Evolutionary conservation across 1,140 invertebrate species (phyloP).

Genomic region (Dufourea novaeangliae): DNA sequence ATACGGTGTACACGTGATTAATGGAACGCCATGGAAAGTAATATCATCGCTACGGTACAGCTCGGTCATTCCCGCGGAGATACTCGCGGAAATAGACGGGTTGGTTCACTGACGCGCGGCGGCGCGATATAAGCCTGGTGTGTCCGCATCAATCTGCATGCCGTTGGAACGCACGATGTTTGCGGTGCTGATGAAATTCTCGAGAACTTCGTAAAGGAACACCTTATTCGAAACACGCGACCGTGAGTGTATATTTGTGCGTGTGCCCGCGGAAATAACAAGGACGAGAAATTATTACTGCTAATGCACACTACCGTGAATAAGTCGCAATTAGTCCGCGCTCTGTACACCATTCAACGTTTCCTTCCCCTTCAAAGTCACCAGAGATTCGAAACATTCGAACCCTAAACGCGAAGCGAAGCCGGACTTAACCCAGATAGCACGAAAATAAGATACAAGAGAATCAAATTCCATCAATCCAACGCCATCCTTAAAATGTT

Average conservation of each 20-base stretch:
- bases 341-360: too few relatives aligned
- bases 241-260: too few relatives aligned
- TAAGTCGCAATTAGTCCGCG: too few relatives aligned
- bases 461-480: too few relatives aligned
- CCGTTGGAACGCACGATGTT: not conserved
- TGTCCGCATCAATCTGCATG: slow-evolving; percentile 36
- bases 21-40: slow-evolving; percentile 42
- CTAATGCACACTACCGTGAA: too few relatives aligned
- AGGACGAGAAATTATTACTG: not conserved
- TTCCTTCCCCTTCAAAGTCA: too few relatives aligned
- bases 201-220: not conserved
- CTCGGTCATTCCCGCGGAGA: slow-evolving; percentile 27
- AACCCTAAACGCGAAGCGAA: too few relatives aligned
- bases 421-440: too few relatives aligned
- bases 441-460: too few relatives aligned
- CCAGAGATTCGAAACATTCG: too few relatives aligned
- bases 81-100: slow-evolving; percentile 32
- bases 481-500: too few relatives aligned
- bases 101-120: slow-evolving; percentile 1
- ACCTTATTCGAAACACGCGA: not conserved
- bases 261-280: not conserved
- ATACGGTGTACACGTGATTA: slow-evolving; percentile 45
- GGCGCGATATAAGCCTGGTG: slow-evolving; percentile 14
- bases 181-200: slow-evolving; percentile 11
- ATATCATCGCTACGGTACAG: slow-evolving; percentile 29